Evolutionary conservation across 2,113 vertebrate species (phyloP).

Genomic region (Microtus richardsoni): DNA sequence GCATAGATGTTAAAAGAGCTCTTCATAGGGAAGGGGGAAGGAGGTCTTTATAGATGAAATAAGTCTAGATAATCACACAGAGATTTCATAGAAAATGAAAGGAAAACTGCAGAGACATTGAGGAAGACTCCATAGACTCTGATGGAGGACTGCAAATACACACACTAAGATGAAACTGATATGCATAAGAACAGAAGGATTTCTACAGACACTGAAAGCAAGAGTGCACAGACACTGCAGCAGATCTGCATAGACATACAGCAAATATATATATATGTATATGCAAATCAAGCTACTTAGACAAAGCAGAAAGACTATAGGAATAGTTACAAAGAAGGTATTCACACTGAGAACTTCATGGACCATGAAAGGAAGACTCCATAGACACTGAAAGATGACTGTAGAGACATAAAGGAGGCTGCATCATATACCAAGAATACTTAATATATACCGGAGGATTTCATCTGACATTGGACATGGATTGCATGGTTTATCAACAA

Average conservation of each 20-base stretch:
- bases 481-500: background rate
- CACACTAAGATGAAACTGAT: background rate
- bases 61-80: background rate
- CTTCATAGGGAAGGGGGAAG: background rate
- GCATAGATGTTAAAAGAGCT: background rate
- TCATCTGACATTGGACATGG: background rate
- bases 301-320: background rate
- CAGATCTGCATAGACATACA: background rate
- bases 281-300: background rate
- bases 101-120: background rate
- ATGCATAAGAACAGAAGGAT: background rate
- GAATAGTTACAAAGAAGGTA: background rate
- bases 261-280: background rate
- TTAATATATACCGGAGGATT: background rate
- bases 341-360: no score
- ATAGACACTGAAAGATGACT: background rate
- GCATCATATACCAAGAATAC: background rate
- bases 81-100: background rate
- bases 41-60: background rate
- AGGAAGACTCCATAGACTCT: background rate
- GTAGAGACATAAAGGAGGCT: background rate
- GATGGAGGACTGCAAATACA: background rate
- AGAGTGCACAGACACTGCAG: background rate
- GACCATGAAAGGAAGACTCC: background rate
- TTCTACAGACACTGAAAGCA: background rate